phyloP scores from a whole-genome alignment of 2,888 invertebrate genomes.

The Mechanitis mazaeus region DNA sequence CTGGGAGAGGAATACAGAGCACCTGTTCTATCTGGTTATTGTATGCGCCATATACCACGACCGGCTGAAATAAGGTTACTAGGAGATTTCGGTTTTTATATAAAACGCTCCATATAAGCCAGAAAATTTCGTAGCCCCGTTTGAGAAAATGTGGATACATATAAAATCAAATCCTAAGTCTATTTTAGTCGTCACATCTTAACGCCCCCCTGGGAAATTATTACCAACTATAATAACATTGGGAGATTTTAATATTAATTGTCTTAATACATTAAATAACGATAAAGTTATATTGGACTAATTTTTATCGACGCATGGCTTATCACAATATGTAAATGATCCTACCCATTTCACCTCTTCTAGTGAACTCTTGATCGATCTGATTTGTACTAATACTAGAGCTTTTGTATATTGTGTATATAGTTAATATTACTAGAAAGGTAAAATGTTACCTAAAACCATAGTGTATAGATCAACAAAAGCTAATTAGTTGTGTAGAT shows the following conservation, averaged over 20 bases:
- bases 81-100: too few species aligned
- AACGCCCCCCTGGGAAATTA: background rate
- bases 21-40: too few species aligned
- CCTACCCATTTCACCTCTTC: background rate
- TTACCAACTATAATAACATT: slow-evolving; percentile 2
- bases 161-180: background rate
- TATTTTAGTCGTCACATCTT: background rate
- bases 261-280: background rate
- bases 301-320: background rate
- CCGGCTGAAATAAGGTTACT: too few species aligned
- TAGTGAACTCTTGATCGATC: background rate
- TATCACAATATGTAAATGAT: background rate
- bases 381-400: background rate
- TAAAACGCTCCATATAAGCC: too few species aligned
- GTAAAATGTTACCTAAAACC: too few species aligned
- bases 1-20: too few species aligned
- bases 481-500: too few species aligned
- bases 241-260: slow-evolving; percentile 9
- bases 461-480: too few species aligned
- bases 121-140: too few species aligned
- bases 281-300: background rate
- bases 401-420: background rate
- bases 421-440: too few species aligned
- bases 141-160: background rate
- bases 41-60: too few species aligned